These are phyloP conservation scores for Cantharis nigra DNA, from an alignment of 2,888 invertebrate genomes.

Conservation along the genomic window DNA sequence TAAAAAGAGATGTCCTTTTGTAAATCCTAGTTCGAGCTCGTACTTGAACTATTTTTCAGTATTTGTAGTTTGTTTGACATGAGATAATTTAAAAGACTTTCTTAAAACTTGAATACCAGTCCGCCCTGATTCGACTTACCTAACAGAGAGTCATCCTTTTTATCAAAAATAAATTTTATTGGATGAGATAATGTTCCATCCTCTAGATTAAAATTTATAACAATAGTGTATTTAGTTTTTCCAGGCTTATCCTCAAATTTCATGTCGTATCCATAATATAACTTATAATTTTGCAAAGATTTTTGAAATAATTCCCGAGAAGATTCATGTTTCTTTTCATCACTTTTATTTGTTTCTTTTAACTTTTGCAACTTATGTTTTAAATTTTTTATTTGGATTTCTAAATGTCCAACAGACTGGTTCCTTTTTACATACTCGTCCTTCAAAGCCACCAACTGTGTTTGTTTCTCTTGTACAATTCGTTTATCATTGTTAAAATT, in stretches of 20 bases:
- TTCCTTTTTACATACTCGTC: neutral
- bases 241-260: neutral
- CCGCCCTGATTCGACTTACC: neutral
- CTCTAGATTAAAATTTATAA: constrained; percentile 4
- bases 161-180: constrained; percentile 4
- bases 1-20: too few species aligned
- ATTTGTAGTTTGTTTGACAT: too few species aligned
- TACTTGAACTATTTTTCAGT: too few species aligned
- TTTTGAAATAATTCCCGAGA: neutral
- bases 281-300: neutral
- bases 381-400: neutral
- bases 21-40: too few species aligned
- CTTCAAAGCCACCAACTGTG: neutral
- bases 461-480: neutral
- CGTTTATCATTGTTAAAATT: neutral
- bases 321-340: neutral
- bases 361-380: neutral
- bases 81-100: neutral
- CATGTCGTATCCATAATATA: neutral
- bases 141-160: neutral
- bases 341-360: neutral
- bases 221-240: neutral
- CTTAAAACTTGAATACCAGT: neutral
- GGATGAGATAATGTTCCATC: neutral
- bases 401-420: neutral